phyloP scores from a whole-genome alignment of 2,113 vertebrate genomes.

The Coptodon bakossiorum region DNA sequence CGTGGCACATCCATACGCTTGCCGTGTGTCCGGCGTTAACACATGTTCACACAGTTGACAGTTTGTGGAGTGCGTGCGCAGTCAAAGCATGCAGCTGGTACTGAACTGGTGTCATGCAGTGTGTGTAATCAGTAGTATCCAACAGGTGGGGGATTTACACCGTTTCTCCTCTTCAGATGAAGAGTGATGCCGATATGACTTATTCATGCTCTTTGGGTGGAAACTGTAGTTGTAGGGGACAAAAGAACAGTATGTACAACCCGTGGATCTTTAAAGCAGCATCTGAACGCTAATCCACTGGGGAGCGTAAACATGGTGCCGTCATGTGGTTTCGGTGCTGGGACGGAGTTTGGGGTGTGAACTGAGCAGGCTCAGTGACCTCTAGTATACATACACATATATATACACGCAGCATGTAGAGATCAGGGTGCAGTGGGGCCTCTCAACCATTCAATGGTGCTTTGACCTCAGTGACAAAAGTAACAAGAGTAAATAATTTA shows the following conservation, averaged over 20 bases:
- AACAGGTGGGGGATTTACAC: neutral
- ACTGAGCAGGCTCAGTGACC: constrained; percentile 19
- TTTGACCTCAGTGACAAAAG: neutral
- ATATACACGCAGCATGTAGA: constrained; percentile 43
- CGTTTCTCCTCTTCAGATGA: neutral
- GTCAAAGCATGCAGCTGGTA: constrained; percentile 90
- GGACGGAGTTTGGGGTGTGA: neutral
- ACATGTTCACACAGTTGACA: constrained; percentile 79
- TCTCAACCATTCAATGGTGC: neutral
- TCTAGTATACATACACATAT: constrained; percentile 12
- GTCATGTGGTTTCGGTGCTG: neutral
- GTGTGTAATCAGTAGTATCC: constrained; percentile 79
- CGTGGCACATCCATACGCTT: constrained; percentile 66
- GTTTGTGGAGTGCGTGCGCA: constrained; percentile 58
- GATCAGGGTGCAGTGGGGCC: neutral
- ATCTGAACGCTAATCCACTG: neutral
- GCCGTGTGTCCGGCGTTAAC: constrained; percentile 34
- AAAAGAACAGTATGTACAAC: neutral
- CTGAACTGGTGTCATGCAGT: constrained; percentile 84
- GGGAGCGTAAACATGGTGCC: neutral
- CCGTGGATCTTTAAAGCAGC: neutral
- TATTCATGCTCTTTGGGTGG: neutral
- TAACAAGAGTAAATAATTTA: constrained; percentile 8
- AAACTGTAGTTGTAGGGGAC: neutral
- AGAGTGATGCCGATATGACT: neutral